Base-by-base conservation (phyloP, 2,797 vertebrate genomes). In the Rhinatrema bivittatum region DNA sequence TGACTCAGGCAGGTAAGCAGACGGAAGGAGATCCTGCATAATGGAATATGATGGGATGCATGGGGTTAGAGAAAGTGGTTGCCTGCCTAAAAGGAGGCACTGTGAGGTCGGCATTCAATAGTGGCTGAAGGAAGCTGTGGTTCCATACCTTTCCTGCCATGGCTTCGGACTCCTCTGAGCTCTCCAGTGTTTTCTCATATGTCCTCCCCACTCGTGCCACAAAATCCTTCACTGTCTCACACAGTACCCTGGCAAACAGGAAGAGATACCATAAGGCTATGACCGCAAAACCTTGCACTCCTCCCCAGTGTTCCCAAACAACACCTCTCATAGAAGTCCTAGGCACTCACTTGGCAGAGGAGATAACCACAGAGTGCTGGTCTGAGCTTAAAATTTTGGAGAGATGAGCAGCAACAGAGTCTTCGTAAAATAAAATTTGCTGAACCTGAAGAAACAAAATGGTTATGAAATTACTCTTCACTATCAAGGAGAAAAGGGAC, bases 191-290 rank as follows among this genome's bases (percentile, higher is more conserved):
- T 70, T 87, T 96, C 68, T 98, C 94, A 1, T 97, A 97, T 3
- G 93, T 92, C 60, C 89, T 94, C 3, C 94, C 94, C 20, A 93
- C 90, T 14, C 90, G 92, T 28, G 94, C 94, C 53, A 98, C 94
- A 18, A 98, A 98, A 70, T 98, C 94, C 76, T 98, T 98, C 47
- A 98, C 94, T 0, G 94, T 98, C 70, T 98, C 93, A 47, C 94
- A 98, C 40, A 98, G 84, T 34, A 98, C 93, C 61, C 94, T 98
- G 62, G 2, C n/a, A 22, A 33, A 60, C 39, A 56, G 15, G 27
- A 23, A 4, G 3, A 2, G 18, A n/a, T 6, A n/a, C n/a, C n/a
- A n/a, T 16, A 51, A 38, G 46, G 45, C 11, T 35, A 25, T 29
- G 10, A 29, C 22, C 14, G 27, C 9, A 26, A 25, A 17, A 22